Base-by-base conservation (phyloP, 2,113 vertebrate species). In the Sebastes schlegelii region DNA sequence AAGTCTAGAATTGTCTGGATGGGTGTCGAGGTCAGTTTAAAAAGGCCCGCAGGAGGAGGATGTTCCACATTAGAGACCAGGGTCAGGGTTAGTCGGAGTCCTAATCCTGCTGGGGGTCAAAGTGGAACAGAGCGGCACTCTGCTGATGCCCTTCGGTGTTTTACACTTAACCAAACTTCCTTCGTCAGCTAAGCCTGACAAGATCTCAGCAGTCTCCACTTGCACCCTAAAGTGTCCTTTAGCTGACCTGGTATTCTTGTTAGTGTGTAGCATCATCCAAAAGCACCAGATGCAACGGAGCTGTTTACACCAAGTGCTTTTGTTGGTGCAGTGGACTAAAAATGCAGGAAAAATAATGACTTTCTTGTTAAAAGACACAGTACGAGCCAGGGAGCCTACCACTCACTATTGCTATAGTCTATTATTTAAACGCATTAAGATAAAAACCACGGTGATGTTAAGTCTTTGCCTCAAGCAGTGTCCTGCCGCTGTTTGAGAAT, bases 361-460 rank as follows among this genome's bases (percentile, higher is more conserved):
- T 54, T 7, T 87, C 45, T 82, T 63, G 43, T 81, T 58, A 49
- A 83, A 74, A 66, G 42, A 74, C 54, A 63, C 45, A 51, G 13
- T 52, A 6, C 45, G 58, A 79, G 73, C 69, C 80, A 57, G 48
- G 21, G 23, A 72, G 62, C 74, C 51, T 6, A 19, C 55, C 58
- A 40, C 51, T 83, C 63, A n/a, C 74, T 43, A 11, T 77, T 71
- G 86, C 71, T 63, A 63, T 6, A 54, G 75, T 86, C 67, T 83
- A 75, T 90, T 79, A 87, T 88, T 90, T 80, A 23, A 80, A 57
- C 77, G 84, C 69, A 75, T 85, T 77, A 74, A 80, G 82, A 91
- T 74, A 70, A 77, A 89, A 92, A 85, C 43, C 86, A 82, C 45
- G 49, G 64, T 89, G 74, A 88, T 81, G 83, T 76, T 3, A 65